phyloP scores from a whole-genome alignment of 2,797 vertebrate species.

The Tinamus major region DNA sequence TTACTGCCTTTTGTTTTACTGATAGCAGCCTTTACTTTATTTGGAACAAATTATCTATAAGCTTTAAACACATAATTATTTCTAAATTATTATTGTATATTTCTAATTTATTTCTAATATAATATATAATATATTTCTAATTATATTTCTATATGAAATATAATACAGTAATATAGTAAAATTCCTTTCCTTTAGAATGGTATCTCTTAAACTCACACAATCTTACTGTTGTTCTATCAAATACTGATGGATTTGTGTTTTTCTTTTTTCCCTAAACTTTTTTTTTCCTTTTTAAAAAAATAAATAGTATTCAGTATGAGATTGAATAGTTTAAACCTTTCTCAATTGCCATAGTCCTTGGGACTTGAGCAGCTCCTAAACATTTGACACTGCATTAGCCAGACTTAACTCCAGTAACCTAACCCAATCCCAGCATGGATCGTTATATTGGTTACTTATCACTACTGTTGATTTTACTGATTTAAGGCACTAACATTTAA shows the following conservation, averaged over 20 bases:
- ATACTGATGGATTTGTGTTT: neutral
- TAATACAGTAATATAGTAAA: neutral
- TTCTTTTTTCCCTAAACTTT: neutral
- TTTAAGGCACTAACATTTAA: too few relatives aligned
- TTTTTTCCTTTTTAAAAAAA: neutral
- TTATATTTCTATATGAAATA: neutral
- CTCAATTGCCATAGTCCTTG: neutral
- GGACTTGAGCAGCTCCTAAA: neutral
- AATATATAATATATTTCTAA: neutral
- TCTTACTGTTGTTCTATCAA: neutral
- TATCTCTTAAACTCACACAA: neutral
- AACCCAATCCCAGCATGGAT: neutral
- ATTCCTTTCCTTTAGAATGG: neutral
- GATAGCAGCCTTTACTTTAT: neutral
- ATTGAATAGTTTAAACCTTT: neutral
- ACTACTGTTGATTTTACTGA: neutral
- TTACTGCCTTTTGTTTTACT: neutral
- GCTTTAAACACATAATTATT: neutral
- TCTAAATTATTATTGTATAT: neutral
- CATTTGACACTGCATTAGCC: neutral
- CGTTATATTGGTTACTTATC: neutral
- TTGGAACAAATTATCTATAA: neutral
- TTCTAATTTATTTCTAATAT: neutral
- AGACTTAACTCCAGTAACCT: neutral
- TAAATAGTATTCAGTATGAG: neutral